phyloP scores from a whole-genome alignment of 2,113 vertebrate genomes.

The Calypte anna region DNA sequence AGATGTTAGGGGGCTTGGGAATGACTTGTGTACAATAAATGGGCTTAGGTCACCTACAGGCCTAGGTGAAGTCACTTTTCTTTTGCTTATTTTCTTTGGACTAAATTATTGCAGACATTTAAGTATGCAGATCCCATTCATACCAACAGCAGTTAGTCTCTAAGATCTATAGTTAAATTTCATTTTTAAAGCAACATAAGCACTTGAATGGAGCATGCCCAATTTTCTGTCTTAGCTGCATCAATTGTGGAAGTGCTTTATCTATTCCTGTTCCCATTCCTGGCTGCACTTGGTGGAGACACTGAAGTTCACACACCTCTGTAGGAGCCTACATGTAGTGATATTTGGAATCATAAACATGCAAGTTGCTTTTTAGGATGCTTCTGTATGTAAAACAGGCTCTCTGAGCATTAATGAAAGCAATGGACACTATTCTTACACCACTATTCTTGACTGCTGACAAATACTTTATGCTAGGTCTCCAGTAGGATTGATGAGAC shows the following conservation, averaged over 20 bases:
- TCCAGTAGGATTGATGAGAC: not conserved
- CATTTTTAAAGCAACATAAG: not conserved
- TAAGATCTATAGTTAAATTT: not conserved
- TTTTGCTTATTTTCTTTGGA: not conserved
- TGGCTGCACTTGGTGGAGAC: not conserved
- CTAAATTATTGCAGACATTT: not conserved
- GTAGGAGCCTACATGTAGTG: not conserved
- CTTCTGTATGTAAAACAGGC: not conserved
- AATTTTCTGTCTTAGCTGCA: not conserved
- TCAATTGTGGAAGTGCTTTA: not conserved
- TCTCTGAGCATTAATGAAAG: not conserved
- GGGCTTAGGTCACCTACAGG: not conserved
- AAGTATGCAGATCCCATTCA: not conserved
- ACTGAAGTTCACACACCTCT: rapidly evolving
- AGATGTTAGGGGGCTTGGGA: not conserved
- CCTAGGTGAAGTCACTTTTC: not conserved
- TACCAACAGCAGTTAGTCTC: not conserved
- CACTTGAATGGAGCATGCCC: not conserved
- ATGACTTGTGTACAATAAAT: not conserved
- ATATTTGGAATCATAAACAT: not conserved
- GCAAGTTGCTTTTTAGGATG: not conserved
- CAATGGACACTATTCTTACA: not conserved
- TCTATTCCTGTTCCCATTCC: not conserved
- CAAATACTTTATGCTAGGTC: not conserved
- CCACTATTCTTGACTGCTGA: not conserved